Base-by-base conservation (phyloP, 2,888 invertebrate genomes). In the Empis stercorea region DNA sequence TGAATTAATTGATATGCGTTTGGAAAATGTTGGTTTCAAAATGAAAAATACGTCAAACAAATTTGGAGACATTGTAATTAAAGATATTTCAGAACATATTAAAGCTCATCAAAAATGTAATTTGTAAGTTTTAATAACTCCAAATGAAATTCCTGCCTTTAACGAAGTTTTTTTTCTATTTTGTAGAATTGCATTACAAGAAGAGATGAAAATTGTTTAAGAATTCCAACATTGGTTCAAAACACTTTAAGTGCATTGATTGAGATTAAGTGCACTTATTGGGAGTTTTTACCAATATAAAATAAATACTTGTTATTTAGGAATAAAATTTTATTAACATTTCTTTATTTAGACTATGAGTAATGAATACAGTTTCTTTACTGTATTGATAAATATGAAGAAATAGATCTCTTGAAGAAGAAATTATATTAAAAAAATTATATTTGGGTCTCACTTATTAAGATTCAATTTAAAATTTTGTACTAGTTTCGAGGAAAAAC, bases 351-450 rank as follows among this genome's bases (percentile, higher is more conserved):
- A 64, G 62, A 59, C 60, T 14, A 57, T 63, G 14, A 61, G 63
- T 49, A 61, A 61, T 55, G 61, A 63, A 7, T 64, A 63, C 51
- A 59, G 57, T 15, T 55, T 63, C 42, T 59, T 64, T 50, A 64
- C 65, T 10, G 47, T 66, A 30, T 54, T 66, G 7, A 51, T 63
- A n/a, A 62, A 60, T 48, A 50, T 64, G 43, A 56, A 60, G 20
- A 44, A 49, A 1, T 51, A 52, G 32, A 13, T 37, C 3, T 4
- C n/a, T n/a, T n/a, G n/a, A n/a, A n/a, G n/a, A n/a, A n/a, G n/a
- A n/a, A n/a, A n/a, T n/a, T n/a, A n/a, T n/a, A n/a, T n/a, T n/a
- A n/a, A n/a, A n/a, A n/a, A n/a, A n/a, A n/a, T n/a, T n/a, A n/a
- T n/a, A n/a, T n/a, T n/a, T n/a, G n/a, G n/a, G n/a, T n/a, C n/a